phyloP scores from a whole-genome alignment of 2,888 invertebrate species.

The Hipparchia semele region DNA sequence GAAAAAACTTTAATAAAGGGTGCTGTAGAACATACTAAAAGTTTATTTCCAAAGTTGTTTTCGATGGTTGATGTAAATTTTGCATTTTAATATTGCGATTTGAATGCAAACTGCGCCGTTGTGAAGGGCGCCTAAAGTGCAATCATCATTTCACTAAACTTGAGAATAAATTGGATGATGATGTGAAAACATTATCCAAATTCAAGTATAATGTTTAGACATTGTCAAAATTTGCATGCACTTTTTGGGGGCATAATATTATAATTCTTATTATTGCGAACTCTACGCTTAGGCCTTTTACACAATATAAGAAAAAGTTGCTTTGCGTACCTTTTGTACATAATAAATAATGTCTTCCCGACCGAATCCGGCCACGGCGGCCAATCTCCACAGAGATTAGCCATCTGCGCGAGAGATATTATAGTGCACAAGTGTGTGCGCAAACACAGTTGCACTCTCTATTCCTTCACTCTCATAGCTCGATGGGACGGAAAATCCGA shows the following conservation, averaged over 20 bases:
- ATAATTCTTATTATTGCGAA: background rate
- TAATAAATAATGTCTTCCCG: too few species aligned
- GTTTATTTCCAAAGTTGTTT: constrained; percentile 20
- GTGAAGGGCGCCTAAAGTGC: constrained; percentile 23
- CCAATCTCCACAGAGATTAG: too few species aligned
- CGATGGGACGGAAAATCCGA: too few species aligned
- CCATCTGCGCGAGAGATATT: too few species aligned
- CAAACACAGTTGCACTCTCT: too few species aligned
- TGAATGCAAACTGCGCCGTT: constrained; percentile 21
- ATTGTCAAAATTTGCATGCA: constrained; percentile 9
- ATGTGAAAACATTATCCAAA: constrained; percentile 14
- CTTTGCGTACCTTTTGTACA: too few species aligned
- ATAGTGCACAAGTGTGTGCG: too few species aligned
- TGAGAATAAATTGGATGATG: constrained; percentile 23
- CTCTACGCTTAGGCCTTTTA: too few species aligned
- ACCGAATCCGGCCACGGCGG: too few species aligned
- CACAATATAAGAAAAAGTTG: too few species aligned
- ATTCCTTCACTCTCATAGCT: too few species aligned
- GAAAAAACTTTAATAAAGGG: constrained; percentile 16
- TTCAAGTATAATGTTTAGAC: constrained; percentile 17
- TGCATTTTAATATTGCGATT: constrained; percentile 17
- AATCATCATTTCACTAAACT: constrained; percentile 32
- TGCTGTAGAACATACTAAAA: constrained; percentile 11
- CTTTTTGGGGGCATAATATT: constrained; percentile 14
- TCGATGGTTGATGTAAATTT: constrained; percentile 17